Evolutionary conservation across 2,888 invertebrate genomes (phyloP).

Genomic region (Diabrotica balteata): DNA sequence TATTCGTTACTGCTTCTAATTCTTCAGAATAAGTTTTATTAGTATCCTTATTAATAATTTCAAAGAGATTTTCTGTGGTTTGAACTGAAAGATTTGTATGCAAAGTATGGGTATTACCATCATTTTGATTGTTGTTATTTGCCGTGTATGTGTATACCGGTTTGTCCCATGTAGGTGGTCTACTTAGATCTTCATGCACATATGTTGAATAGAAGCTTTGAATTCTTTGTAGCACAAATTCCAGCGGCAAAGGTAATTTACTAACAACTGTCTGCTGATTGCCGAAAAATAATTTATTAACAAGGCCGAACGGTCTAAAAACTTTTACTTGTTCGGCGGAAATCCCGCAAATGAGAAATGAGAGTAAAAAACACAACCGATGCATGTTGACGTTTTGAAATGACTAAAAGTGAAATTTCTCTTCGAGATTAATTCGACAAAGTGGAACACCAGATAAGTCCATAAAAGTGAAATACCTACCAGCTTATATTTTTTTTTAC

Average conservation of each 20-base stretch:
- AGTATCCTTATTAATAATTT: conserved; percentile 27
- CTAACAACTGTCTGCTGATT: conserved; percentile 48
- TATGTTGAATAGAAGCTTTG: conserved; percentile 76
- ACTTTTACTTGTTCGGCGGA: conserved; percentile 3
- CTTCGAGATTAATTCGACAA: conserved; percentile 8
- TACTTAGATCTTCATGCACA: conserved; percentile 65
- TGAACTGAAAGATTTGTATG: conserved; percentile 37
- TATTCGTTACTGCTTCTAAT: conserved; percentile 10
- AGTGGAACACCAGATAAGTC: conserved; percentile 5
- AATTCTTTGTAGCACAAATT: conserved; percentile 72
- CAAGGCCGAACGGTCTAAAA: conserved; percentile 9
- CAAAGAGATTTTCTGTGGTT: conserved; percentile 43
- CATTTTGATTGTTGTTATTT: conserved; percentile 32
- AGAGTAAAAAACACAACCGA: conserved; percentile 17
- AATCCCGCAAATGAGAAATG: conserved; percentile 3
- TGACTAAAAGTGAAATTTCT: conserved; percentile 21
- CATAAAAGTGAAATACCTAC: background rate
- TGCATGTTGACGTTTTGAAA: conserved; percentile 17
- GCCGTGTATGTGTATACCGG: conserved; percentile 51
- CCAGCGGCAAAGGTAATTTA: conserved; percentile 73
- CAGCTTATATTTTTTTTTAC: too few species aligned
- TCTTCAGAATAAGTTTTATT: conserved; percentile 9
- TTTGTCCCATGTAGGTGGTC: conserved; percentile 57
- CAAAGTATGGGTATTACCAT: conserved; percentile 20
- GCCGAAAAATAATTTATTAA: conserved; percentile 32